These are phyloP conservation scores for Bombus superbus DNA, from an alignment of 1,140 invertebrate genomes.

Conservation along the genomic window DNA sequence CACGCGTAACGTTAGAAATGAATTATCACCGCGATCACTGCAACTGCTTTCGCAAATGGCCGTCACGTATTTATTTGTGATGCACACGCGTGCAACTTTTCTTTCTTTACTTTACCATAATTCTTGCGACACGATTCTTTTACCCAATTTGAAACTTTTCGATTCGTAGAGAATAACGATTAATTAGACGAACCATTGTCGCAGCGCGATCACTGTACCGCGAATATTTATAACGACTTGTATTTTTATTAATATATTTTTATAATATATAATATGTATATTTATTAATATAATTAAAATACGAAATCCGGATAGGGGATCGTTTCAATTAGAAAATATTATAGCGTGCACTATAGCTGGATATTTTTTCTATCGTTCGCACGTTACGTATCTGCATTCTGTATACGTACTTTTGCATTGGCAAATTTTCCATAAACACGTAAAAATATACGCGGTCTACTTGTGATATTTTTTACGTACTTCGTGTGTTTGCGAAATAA, in stretches of 20 bases:
- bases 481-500: too few species aligned
- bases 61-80: slow-evolving; percentile 28
- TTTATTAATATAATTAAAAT: too few species aligned
- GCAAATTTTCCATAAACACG: background rate
- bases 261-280: too few species aligned
- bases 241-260: background rate
- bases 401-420: too few species aligned
- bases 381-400: background rate
- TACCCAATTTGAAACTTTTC: background rate
- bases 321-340: background rate
- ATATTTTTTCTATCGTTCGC: background rate
- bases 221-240: background rate
- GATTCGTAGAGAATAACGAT: background rate
- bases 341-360: background rate
- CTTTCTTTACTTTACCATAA: background rate
- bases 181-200: too few species aligned
- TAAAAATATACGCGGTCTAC: background rate
- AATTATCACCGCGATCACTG: slow-evolving; percentile 20
- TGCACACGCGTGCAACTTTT: background rate
- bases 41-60: background rate
- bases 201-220: background rate
- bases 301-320: background rate
- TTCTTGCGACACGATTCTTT: background rate
- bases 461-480: background rate
- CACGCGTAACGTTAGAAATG: background rate